These are phyloP conservation scores for Jacana jacana DNA, from an alignment of 2,113 vertebrate species.

Conservation along the genomic window DNA sequence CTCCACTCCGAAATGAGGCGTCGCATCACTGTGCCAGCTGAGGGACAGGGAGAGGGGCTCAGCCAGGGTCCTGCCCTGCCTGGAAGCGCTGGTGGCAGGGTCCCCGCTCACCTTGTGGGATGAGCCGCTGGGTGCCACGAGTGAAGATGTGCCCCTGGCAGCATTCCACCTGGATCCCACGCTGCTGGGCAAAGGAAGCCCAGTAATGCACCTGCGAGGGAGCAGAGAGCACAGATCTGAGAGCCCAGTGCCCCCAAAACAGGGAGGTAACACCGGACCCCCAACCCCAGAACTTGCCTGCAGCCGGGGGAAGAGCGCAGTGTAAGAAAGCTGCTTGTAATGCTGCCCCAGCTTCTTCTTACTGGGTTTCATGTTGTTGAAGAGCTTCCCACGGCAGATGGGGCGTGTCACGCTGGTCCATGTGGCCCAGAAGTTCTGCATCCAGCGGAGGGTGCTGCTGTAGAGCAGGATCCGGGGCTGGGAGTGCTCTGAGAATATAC, in stretches of 20 bases:
- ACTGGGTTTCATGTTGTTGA: conserved; percentile 88
- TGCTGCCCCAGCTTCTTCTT: conserved; percentile 97
- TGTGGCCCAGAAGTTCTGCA: conserved; percentile 99
- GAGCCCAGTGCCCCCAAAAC: not conserved
- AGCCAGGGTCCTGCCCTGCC: not conserved
- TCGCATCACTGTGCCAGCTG: conserved; percentile 96
- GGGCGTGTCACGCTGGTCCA: conserved; percentile 94
- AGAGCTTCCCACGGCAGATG: conserved; percentile 95
- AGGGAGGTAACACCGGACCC: accelerated
- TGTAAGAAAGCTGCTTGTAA: conserved; percentile 95
- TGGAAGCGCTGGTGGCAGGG: not conserved
- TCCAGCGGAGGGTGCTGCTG: conserved; percentile 98
- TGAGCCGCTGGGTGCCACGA: conserved; percentile 90
- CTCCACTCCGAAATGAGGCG: conserved; percentile 98
- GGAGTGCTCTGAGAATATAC: conserved; percentile 74
- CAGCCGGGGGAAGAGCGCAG: conserved; percentile 88
- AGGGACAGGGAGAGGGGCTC: not conserved
- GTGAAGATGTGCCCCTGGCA: conserved; percentile 93
- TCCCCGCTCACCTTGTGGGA: conserved; percentile 86
- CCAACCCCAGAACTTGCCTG: conserved; percentile 76
- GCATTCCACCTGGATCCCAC: conserved; percentile 94
- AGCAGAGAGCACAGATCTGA: not conserved
- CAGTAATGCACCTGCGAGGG: conserved; percentile 90
- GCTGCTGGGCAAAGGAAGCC: conserved; percentile 98
- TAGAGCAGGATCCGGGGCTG: conserved; percentile 94